These are phyloP conservation scores for Mesopsocus fuscifrons DNA, from an alignment of 2,888 invertebrate species.

Conservation along the genomic window DNA sequence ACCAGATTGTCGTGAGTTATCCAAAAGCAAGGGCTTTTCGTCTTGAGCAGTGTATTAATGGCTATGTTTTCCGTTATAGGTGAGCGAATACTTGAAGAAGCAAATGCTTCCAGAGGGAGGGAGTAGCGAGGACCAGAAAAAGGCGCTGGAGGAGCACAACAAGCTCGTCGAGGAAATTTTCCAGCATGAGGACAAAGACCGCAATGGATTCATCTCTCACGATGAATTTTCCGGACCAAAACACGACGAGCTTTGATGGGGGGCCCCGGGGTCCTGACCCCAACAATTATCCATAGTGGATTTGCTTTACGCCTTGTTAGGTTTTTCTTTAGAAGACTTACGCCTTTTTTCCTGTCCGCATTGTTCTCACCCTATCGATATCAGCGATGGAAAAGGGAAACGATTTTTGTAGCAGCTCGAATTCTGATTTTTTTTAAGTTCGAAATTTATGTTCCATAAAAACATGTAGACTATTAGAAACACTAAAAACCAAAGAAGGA, in stretches of 20 bases:
- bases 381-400: too few relatives aligned
- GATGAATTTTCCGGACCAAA: slow-evolving; percentile 94
- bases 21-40: too few relatives aligned
- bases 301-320: not conserved
- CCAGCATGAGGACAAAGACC: slow-evolving; percentile 92
- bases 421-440: too few relatives aligned
- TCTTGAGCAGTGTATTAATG: not conserved
- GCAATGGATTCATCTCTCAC: slow-evolving; percentile 89
- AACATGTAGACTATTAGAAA: too few relatives aligned
- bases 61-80: slow-evolving; percentile 32
- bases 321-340: too few relatives aligned
- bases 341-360: too few relatives aligned
- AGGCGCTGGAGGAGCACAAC: slow-evolving; percentile 73
- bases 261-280: not conserved
- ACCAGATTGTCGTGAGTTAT: too few relatives aligned
- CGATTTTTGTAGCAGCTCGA: too few relatives aligned
- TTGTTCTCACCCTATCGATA: too few relatives aligned
- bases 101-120: slow-evolving; percentile 69
- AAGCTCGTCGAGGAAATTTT: slow-evolving; percentile 92
- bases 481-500: too few relatives aligned
- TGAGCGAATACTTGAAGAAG: slow-evolving; percentile 78
- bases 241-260: slow-evolving; percentile 78
- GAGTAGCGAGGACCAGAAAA: slow-evolving; percentile 55
- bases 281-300: not conserved
- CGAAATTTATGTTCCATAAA: too few relatives aligned